These are phyloP conservation scores for Sitodiplosis mosellana DNA, from an alignment of 1,140 invertebrate species.

Conservation along the genomic window DNA sequence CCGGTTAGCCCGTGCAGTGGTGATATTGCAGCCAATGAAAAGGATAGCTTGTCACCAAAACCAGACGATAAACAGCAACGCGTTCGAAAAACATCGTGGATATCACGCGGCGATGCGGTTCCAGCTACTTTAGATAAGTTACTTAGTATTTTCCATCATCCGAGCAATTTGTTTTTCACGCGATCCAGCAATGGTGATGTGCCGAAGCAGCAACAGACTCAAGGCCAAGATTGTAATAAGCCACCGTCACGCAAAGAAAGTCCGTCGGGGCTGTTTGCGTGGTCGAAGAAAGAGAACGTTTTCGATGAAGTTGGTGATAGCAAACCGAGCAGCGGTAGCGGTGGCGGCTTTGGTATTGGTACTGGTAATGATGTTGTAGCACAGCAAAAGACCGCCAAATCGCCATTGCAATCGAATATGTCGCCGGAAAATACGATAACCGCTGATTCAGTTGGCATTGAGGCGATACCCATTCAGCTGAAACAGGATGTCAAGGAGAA, in stretches of 20 bases:
- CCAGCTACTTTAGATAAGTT: conserved; percentile 33
- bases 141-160: conserved; percentile 33
- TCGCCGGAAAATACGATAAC: conserved; percentile 3
- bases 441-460: background rate
- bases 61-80: conserved; percentile 4
- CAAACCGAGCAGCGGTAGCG: background rate
- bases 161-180: conserved; percentile 29
- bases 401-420: conserved; percentile 1
- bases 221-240: background rate
- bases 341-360: too few relatives aligned
- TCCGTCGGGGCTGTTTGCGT: background rate
- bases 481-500: conserved; percentile 24
- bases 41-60: background rate
- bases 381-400: background rate
- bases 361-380: too few relatives aligned
- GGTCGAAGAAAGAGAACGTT: background rate
- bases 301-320: background rate
- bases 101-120: conserved; percentile 26
- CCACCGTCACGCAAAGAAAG: conserved; percentile 1
- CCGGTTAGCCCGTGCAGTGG: background rate
- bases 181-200: conserved; percentile 7
- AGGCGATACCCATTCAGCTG: conserved; percentile 13
- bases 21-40: background rate
- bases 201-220: background rate
- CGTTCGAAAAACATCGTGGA: conserved; percentile 34